A percentile compares a stretch with the other conserved stretches of the same genome.
phyloP scores from a whole-genome alignment of 2,797 vertebrate genomes.

The Lagorchestes hirsutus region DNA sequence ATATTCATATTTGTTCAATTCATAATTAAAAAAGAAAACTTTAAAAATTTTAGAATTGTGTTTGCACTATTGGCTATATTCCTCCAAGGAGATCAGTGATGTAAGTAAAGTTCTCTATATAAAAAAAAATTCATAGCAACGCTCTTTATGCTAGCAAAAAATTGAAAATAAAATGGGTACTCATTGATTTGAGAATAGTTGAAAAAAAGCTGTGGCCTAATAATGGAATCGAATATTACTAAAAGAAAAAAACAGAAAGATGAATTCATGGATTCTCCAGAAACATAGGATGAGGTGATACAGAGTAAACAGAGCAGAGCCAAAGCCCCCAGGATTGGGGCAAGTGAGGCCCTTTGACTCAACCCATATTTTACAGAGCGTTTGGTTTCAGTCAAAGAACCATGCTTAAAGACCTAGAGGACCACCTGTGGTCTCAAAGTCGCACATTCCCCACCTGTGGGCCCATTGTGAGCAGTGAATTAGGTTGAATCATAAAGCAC shows the following conservation, averaged over 20 bases:
- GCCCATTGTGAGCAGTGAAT: neutral
- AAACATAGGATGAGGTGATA: neutral
- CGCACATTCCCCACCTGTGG: no score
- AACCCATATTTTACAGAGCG: no score
- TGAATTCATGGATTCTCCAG: neutral
- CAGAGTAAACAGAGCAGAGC: neutral
- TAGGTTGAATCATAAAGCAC: neutral
- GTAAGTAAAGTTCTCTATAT: neutral
- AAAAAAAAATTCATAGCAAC: neutral
- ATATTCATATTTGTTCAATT: neutral
- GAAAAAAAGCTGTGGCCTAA: neutral
- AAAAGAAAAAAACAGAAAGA: neutral
- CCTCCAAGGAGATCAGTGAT: neutral
- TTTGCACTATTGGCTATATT: neutral
- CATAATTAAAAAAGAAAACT: neutral
- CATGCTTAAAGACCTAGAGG: no score
- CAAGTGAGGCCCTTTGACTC: no score
- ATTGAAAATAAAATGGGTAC: neutral
- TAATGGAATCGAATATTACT: neutral
- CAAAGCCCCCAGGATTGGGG: neutral
- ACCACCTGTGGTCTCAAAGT: no score
- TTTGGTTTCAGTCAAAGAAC: accelerated
- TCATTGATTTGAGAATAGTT: neutral
- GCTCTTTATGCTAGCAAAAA: neutral
- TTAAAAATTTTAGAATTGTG: neutral